These are phyloP conservation scores for Seira sanloemensis DNA, from an alignment of 2,888 invertebrate species.

Conservation along the genomic window DNA sequence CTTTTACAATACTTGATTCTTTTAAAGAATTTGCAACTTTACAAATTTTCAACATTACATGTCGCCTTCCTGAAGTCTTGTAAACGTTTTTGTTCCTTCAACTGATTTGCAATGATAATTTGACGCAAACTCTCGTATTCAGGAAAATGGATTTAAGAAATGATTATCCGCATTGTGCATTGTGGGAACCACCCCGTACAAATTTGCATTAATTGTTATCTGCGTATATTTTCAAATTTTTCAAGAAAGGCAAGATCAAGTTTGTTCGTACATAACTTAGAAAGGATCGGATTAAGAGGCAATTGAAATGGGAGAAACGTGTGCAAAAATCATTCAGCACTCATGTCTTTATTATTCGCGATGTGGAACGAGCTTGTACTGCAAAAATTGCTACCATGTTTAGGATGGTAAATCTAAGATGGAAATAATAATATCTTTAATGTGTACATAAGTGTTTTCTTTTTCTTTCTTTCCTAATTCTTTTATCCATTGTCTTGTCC, in stretches of 20 bases:
- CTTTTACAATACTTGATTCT: too few species aligned
- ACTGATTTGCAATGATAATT: slow-evolving; percentile 50
- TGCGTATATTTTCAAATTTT: background rate
- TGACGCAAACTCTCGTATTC: slow-evolving; percentile 26
- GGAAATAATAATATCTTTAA: background rate
- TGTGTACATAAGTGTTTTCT: background rate
- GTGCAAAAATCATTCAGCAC: too few species aligned
- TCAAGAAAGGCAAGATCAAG: too few species aligned
- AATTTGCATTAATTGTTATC: slow-evolving; percentile 66
- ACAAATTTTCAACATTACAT: too few species aligned
- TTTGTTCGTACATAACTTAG: background rate
- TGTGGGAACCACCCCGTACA: slow-evolving; percentile 62
- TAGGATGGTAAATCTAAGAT: background rate
- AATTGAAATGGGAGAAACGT: too few species aligned
- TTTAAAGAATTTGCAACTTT: too few species aligned
- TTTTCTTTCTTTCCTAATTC: background rate
- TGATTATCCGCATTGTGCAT: slow-evolving; percentile 32
- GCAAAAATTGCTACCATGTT: background rate
- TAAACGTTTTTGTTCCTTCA: too few species aligned
- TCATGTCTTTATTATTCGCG: background rate
- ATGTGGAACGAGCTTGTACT: background rate
- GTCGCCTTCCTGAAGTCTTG: too few species aligned
- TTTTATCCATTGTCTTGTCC: background rate
- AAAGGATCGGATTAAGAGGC: too few species aligned
- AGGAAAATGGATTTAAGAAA: background rate